Evolutionary conservation across 2,888 invertebrate genomes (phyloP).

Genomic region (Oxystoma pomonae): DNA sequence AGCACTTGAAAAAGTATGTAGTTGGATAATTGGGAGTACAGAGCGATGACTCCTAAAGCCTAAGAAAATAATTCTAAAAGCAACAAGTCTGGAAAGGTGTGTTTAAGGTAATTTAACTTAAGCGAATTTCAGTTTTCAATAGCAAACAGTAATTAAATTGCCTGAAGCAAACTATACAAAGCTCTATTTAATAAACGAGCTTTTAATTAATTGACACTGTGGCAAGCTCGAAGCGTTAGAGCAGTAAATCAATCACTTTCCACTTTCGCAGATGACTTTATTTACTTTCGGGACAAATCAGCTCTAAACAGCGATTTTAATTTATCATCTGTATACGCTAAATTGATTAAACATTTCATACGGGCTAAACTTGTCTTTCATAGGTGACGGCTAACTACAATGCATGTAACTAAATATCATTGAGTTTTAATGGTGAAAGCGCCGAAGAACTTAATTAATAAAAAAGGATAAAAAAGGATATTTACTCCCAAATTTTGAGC

Average conservation of each 20-base stretch:
- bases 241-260: background rate
- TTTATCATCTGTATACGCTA: background rate
- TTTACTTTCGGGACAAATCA: background rate
- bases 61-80: too few relatives aligned
- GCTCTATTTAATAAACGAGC: background rate
- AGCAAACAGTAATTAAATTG: background rate
- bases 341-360: too few relatives aligned
- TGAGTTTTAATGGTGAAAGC: too few relatives aligned
- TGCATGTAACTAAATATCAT: too few relatives aligned
- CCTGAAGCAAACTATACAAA: background rate
- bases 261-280: background rate
- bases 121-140: background rate
- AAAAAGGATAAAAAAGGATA: too few relatives aligned
- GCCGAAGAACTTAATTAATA: too few relatives aligned
- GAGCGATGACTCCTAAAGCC: too few relatives aligned
- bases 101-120: background rate
- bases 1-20: too few relatives aligned
- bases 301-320: background rate
- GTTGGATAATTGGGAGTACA: too few relatives aligned
- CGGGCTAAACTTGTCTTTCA: too few relatives aligned
- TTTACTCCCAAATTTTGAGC: too few relatives aligned
- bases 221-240: background rate
- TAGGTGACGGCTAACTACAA: too few relatives aligned
- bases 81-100: background rate
- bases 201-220: background rate